These are phyloP conservation scores for Caenorhabditis sp. DNA, from an alignment of 2,888 invertebrate species.

Conservation along the genomic window DNA sequence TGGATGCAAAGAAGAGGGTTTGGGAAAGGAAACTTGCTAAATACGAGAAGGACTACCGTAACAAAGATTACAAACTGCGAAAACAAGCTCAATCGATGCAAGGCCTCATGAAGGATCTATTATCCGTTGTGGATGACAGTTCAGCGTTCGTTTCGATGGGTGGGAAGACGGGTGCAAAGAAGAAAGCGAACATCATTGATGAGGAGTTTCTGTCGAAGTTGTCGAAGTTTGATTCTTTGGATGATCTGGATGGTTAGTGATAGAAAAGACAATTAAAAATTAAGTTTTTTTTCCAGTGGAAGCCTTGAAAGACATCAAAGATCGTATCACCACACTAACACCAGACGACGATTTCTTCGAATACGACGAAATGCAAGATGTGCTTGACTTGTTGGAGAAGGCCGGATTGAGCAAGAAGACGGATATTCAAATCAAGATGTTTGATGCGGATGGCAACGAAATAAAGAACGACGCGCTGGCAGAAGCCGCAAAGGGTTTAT, in stretches of 20 bases:
- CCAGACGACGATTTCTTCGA: constrained; percentile 12
- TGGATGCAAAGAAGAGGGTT: not conserved
- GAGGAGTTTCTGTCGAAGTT: constrained; percentile 4
- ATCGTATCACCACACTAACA: not conserved
- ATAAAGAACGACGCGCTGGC: not conserved
- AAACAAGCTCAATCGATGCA: constrained; percentile 38
- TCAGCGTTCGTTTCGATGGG: constrained; percentile 19
- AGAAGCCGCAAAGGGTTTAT: constrained; percentile 12
- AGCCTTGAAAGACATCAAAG: constrained; percentile 1
- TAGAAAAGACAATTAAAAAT: not conserved
- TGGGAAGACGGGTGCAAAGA: not conserved
- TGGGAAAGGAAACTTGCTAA: constrained; percentile 30
- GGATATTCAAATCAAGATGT: constrained; percentile 40
- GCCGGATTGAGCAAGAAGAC: constrained; percentile 39
- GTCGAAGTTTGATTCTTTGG: not conserved
- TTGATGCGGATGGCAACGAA: constrained; percentile 39
- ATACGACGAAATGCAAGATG: constrained; percentile 22
- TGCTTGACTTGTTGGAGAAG: constrained; percentile 26
- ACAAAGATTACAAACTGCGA: constrained; percentile 34
- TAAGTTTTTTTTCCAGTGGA: not conserved
- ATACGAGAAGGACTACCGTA: constrained; percentile 2
- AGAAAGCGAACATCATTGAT: constrained; percentile 11
- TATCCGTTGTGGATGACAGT: constrained; percentile 16
- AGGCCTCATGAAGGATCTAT: constrained; percentile 16
- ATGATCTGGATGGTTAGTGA: constrained; percentile 10